Conservation (phyloP, 1,140 invertebrate genomes). For the Arion vulgaris region DNA sequence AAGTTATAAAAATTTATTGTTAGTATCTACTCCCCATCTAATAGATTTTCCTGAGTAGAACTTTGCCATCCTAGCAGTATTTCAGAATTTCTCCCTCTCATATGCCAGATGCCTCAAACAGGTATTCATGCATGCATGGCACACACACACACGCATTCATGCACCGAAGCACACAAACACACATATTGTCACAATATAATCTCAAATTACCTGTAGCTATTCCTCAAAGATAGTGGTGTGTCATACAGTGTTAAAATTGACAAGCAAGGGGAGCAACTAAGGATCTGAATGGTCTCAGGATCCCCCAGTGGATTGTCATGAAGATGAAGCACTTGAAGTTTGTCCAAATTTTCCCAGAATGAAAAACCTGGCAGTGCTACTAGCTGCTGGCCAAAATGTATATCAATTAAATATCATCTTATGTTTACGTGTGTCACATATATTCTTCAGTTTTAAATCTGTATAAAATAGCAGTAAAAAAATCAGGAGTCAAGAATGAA, state of each 20-base stretch:
- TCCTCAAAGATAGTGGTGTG: constrained; percentile 68
- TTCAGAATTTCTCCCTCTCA: too few species aligned
- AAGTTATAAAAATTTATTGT: too few species aligned
- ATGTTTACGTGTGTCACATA: neutral
- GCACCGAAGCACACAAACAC: too few species aligned
- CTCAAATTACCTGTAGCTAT: constrained; percentile 57
- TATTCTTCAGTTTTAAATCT: neutral
- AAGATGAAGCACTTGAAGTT: constrained; percentile 66
- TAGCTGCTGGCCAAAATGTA: constrained; percentile 58
- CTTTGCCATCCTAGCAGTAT: too few species aligned
- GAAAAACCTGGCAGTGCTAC: constrained; percentile 59
- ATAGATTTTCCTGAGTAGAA: too few species aligned
- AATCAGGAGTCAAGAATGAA: neutral
- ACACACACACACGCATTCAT: too few species aligned
- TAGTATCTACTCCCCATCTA: too few species aligned
- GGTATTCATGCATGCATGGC: too few species aligned
- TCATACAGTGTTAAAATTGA: constrained; percentile 68
- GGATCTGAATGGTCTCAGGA: constrained; percentile 65
- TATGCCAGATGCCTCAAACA: too few species aligned
- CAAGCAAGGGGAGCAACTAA: constrained; percentile 60
- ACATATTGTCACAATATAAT: too few species aligned
- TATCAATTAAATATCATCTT: constrained; percentile 6
- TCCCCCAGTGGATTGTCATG: constrained; percentile 71
- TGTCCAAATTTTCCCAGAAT: constrained; percentile 67
- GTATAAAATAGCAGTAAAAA: neutral